Evolutionary conservation across 2,113 vertebrate genomes (phyloP).

Genomic region (Meleagris gallopavo): DNA sequence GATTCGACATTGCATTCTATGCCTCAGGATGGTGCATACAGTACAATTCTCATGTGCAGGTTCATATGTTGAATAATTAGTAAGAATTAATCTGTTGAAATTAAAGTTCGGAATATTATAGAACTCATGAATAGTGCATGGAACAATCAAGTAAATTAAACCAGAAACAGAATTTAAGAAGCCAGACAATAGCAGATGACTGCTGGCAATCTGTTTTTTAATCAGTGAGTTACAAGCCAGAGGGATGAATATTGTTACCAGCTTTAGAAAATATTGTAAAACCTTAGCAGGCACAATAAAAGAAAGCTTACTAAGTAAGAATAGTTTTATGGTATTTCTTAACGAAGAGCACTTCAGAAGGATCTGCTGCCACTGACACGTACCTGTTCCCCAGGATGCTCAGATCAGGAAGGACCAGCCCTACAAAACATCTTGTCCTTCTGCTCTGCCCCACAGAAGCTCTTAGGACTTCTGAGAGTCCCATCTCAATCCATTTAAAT

Average conservation of each 20-base stretch:
- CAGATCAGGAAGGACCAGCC: neutral
- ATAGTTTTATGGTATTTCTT: constrained; percentile 37
- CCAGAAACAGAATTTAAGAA: constrained; percentile 70
- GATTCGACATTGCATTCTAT: constrained; percentile 89
- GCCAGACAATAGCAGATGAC: constrained; percentile 78
- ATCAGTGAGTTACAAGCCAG: constrained; percentile 77
- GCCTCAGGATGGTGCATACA: constrained; percentile 84
- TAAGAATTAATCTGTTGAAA: constrained; percentile 86
- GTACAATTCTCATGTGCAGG: constrained; percentile 81
- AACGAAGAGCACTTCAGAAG: neutral
- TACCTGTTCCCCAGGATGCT: neutral
- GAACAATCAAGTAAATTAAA: constrained; percentile 79
- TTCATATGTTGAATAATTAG: constrained; percentile 88
- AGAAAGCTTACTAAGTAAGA: constrained; percentile 52
- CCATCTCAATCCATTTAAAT: constrained; percentile 26
- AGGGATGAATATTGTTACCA: constrained; percentile 74
- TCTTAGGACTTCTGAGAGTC: neutral
- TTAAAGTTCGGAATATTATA: constrained; percentile 86
- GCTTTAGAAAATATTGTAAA: constrained; percentile 58
- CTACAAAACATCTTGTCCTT: neutral
- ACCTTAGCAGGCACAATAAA: constrained; percentile 65
- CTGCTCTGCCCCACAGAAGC: neutral
- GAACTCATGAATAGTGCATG: constrained; percentile 88
- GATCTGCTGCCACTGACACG: neutral
- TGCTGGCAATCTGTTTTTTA: constrained; percentile 81